Percentiles rank a stretch among this genome's conserved stretches.
Conservation (phyloP, 2,888 invertebrate genomes). For the Apodemia hepburni region DNA sequence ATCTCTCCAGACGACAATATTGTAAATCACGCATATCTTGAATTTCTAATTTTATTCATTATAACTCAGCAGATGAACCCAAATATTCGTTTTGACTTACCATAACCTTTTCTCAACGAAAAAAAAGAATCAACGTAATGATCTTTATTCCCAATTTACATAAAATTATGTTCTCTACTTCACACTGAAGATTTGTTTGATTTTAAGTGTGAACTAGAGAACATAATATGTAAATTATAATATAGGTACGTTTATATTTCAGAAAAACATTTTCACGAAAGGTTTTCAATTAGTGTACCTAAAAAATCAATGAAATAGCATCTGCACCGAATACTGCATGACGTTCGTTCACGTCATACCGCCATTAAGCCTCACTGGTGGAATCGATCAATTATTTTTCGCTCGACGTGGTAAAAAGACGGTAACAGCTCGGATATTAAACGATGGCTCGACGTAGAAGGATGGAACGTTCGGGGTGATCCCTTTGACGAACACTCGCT, state of each 20-base stretch:
- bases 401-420: conserved; percentile 64
- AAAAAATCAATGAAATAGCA: conserved; percentile 22
- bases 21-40: no score
- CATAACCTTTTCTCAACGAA: no score
- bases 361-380: conserved; percentile 53
- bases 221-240: not conserved
- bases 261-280: not conserved
- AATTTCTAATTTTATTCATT: no score
- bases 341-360: conserved; percentile 55
- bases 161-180: no score
- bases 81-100: no score
- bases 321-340: conserved; percentile 26
- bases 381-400: conserved; percentile 76
- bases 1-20: no score
- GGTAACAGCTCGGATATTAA: conserved; percentile 67
- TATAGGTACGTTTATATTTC: no score
- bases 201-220: not conserved
- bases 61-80: no score
- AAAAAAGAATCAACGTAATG: no score
- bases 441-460: conserved; percentile 49
- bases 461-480: conserved; percentile 40
- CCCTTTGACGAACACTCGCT: conserved; percentile 55
- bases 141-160: no score
- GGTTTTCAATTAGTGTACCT: conserved; percentile 15
- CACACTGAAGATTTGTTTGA: no score